Conservation (phyloP, 2,113 vertebrate species). For the Rhea pennata region DNA sequence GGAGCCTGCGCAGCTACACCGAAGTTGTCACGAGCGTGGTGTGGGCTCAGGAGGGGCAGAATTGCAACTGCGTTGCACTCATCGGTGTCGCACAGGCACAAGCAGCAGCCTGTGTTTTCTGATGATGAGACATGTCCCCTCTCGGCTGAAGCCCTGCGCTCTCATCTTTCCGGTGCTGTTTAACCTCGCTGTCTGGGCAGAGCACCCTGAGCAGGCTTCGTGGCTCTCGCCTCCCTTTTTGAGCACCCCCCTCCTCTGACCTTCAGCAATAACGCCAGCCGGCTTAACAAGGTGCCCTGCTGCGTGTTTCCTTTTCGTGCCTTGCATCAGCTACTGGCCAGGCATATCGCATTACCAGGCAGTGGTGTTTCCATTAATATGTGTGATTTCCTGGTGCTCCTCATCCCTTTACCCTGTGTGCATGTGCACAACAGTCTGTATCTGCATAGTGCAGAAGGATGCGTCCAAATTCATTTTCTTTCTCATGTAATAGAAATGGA, state of each 20-base stretch:
- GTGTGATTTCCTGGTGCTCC: not conserved
- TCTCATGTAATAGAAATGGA: not conserved
- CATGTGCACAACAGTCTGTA: not conserved
- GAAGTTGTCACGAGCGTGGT: not conserved
- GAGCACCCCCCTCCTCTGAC: not conserved
- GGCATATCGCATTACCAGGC: not conserved
- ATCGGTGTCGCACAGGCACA: no score
- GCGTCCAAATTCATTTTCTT: conserved; percentile 32
- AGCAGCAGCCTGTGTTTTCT: not conserved
- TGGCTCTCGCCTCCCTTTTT: not conserved
- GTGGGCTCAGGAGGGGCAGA: not conserved
- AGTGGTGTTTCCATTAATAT: not conserved
- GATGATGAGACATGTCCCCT: not conserved
- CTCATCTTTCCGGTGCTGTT: rapidly evolving
- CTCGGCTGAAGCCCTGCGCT: not conserved
- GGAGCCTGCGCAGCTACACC: not conserved
- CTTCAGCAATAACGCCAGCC: not conserved
- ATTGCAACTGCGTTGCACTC: no score
- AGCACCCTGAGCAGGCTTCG: rapidly evolving
- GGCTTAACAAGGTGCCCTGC: not conserved
- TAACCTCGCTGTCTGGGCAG: not conserved
- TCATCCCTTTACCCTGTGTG: conserved; percentile 8
- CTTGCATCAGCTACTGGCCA: not conserved
- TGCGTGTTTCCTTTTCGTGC: not conserved
- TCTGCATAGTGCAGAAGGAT: conserved; percentile 20